These are phyloP conservation scores for Squalus acanthias DNA, from an alignment of 2,797 vertebrate species.

Conservation along the genomic window DNA sequence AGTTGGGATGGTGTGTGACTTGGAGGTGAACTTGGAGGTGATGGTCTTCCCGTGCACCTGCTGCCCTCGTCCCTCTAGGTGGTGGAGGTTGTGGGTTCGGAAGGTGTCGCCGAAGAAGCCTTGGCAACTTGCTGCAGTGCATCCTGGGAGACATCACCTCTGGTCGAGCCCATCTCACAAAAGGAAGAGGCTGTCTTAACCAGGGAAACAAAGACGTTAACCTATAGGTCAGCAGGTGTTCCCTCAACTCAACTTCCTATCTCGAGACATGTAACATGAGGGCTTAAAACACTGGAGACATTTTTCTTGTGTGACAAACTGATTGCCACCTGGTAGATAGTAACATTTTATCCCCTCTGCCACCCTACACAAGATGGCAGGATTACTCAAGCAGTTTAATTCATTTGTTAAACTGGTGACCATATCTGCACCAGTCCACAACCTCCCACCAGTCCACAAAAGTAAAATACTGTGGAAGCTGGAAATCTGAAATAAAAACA, in stretches of 20 bases:
- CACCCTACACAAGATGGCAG: neutral
- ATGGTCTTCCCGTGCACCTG: neutral
- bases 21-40: neutral
- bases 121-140: too few species aligned
- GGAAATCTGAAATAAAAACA: too few species aligned
- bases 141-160: neutral
- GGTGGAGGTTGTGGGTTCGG: neutral
- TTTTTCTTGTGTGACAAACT: neutral
- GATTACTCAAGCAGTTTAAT: neutral
- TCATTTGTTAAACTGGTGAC: neutral
- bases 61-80: neutral
- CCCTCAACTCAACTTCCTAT: neutral
- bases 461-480: too few species aligned
- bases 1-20: neutral
- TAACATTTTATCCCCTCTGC: neutral
- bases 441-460: neutral
- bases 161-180: neutral
- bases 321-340: constrained; percentile 7
- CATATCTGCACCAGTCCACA: neutral
- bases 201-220: neutral
- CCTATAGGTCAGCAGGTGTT: neutral
- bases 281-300: neutral
- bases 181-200: neutral
- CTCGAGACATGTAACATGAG: neutral
- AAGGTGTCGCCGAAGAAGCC: neutral